Evolutionary conservation across 1,140 invertebrate genomes (phyloP).

Genomic region (Lineus longissimus): DNA sequence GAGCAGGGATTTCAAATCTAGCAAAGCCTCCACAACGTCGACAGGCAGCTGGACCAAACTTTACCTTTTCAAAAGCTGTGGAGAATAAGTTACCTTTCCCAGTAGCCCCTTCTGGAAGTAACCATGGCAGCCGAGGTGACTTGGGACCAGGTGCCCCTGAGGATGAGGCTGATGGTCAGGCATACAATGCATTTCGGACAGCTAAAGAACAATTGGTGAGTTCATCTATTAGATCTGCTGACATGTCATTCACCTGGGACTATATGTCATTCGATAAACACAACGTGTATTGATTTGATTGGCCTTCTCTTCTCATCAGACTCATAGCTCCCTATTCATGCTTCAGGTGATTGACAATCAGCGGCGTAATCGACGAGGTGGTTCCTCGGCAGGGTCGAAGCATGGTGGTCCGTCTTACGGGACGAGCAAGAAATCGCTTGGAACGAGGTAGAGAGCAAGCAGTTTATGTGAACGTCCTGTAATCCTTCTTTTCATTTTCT

Average conservation of each 20-base stretch:
- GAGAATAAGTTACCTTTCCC: no score
- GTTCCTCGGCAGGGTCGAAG: conserved; percentile 12
- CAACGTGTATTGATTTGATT: background rate
- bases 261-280: background rate
- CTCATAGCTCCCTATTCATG: background rate
- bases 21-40: no score
- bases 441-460: conserved; percentile 29
- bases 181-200: conserved; percentile 26
- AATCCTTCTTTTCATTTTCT: background rate
- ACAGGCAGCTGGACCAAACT: no score
- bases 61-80: no score
- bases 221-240: conserved; percentile 2
- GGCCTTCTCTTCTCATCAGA: background rate
- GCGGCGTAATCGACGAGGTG: conserved; percentile 23
- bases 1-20: no score
- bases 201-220: conserved; percentile 34
- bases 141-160: conserved; percentile 9
- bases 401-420: conserved; percentile 24
- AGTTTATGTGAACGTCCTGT: background rate
- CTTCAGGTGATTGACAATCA: conserved; percentile 29
- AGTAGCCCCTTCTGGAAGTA: background rate
- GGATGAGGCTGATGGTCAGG: background rate
- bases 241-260: background rate
- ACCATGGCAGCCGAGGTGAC: background rate
- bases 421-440: conserved; percentile 33